Evolutionary conservation across 2,797 vertebrate species (phyloP).

Genomic region (Diglossa cyanea): DNA sequence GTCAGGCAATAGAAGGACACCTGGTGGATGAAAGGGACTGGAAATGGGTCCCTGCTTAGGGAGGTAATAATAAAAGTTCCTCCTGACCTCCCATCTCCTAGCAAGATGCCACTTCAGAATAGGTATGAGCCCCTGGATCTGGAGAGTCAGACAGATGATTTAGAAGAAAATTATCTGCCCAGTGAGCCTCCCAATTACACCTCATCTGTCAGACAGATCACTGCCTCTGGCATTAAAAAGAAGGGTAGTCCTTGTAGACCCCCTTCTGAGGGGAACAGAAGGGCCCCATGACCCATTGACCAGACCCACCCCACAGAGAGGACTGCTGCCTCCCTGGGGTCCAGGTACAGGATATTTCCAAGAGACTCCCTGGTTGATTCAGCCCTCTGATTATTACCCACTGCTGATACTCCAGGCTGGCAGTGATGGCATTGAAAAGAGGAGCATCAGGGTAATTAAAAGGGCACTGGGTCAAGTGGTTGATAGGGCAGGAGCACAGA

Average conservation of each 20-base stretch:
- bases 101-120: neutral
- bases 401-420: neutral
- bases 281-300: neutral
- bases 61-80: neutral
- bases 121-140: neutral
- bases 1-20: neutral
- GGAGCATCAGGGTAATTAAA: neutral
- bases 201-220: neutral
- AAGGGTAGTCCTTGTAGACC: neutral
- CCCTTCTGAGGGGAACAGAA: neutral
- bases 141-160: neutral
- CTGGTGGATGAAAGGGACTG: neutral
- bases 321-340: neutral
- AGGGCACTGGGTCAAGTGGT: no score
- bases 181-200: neutral
- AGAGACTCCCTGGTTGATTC: neutral
- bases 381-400: neutral
- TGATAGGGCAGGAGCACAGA: neutral
- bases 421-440: neutral
- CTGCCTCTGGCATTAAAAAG: neutral
- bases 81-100: neutral
- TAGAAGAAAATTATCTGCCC: neutral
- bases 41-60: neutral
- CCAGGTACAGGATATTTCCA: accelerated
- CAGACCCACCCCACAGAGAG: neutral